Evolutionary conservation across 1,140 invertebrate genomes (phyloP).

Genomic region (Ips typographus): DNA sequence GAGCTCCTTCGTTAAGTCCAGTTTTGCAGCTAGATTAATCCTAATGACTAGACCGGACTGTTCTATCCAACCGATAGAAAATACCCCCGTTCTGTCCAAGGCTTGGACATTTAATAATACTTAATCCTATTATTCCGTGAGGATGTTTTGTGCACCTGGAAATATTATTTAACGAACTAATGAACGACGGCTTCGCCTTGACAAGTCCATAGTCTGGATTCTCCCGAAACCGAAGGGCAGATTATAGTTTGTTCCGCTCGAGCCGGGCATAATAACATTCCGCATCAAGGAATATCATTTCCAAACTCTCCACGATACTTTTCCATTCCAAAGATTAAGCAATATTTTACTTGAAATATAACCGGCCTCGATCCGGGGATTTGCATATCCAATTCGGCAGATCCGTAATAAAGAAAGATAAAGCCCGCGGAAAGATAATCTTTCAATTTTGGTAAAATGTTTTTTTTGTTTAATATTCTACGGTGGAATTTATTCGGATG

Average conservation of each 20-base stretch:
- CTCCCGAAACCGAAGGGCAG: constrained; percentile 1
- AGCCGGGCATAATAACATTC: background rate
- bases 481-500: constrained; percentile 21
- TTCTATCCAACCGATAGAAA: constrained; percentile 18
- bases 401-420: constrained; percentile 34
- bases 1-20: background rate
- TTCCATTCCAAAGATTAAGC: constrained; percentile 35
- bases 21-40: constrained; percentile 1
- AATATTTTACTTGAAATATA: constrained; percentile 35
- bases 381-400: constrained; percentile 37
- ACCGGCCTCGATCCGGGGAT: constrained; percentile 23
- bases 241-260: background rate
- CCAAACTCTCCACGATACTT: constrained; percentile 8
- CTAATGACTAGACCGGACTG: background rate
- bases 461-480: constrained; percentile 34
- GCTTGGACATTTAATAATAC: constrained; percentile 20
- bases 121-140: constrained; percentile 22
- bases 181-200: constrained; percentile 16
- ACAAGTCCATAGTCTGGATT: constrained; percentile 14
- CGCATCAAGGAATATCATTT: constrained; percentile 6
- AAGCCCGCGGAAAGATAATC: constrained; percentile 32
- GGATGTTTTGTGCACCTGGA: constrained; percentile 28
- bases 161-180: constrained; percentile 30
- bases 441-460: constrained; percentile 37
- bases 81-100: constrained; percentile 11